Percentiles rank a stretch among this genome's conserved stretches.
Conservation (phyloP, 2,113 vertebrate species). For the human (Homo sapiens) region GRCh38 chr4:185014501-185015000, state of each 20-base stretch:
- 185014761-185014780: neutral
- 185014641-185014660: neutral
- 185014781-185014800: neutral
- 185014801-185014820: neutral
- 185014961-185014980: neutral
- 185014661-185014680: too few relatives aligned
- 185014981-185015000: too few relatives aligned
- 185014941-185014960: neutral
- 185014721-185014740: neutral
- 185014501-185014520: neutral
- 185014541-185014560: fast-evolving
- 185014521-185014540: too few relatives aligned
- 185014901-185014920: neutral
- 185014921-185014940: neutral
- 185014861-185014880: neutral
- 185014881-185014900: neutral
- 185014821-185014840: neutral
- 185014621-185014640: neutral
- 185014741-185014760: fast-evolving
- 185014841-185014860: fast-evolving
- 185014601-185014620: neutral
- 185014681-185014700: neutral
- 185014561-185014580: neutral
- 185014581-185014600: neutral
- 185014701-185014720: neutral